Percentiles rank a stretch among this genome's conserved stretches.
phyloP scores from a whole-genome alignment of 2,113 vertebrate species.

The Ageneiosus marmoratus region DNA sequence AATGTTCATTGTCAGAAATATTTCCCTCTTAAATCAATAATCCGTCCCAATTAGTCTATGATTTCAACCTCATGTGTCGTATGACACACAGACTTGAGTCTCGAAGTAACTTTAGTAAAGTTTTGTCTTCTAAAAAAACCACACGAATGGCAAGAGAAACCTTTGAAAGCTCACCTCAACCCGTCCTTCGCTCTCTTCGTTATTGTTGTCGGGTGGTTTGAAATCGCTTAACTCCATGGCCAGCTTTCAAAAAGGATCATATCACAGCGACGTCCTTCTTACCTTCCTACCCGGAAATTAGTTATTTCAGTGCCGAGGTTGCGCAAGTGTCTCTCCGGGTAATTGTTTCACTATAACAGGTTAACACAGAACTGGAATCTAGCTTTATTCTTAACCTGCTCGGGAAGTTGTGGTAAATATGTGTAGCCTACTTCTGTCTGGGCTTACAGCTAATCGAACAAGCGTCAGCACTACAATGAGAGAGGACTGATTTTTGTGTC shows the following conservation, averaged over 20 bases:
- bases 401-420: no score
- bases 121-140: neutral
- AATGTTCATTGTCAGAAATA: neutral
- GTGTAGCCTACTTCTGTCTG: no score
- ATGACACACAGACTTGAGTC: neutral
- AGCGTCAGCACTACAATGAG: neutral
- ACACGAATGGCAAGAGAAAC: neutral
- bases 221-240: conserved; percentile 21
- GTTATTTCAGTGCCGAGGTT: no score
- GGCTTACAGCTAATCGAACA: neutral
- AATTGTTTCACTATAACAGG: neutral
- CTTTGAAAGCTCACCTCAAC: conserved; percentile 14
- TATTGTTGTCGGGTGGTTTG: conserved; percentile 30
- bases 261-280: no score
- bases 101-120: neutral
- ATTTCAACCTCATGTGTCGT: neutral
- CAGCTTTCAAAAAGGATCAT: conserved; percentile 14
- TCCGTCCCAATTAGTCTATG: neutral
- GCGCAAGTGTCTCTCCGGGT: no score
- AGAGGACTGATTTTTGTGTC: neutral
- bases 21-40: neutral
- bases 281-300: conserved; percentile 50
- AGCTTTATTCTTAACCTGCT: no score
- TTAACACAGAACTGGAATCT: neutral
- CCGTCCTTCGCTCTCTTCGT: neutral